Conservation (phyloP, 2,113 vertebrate genomes). For the Lota lota region DNA sequence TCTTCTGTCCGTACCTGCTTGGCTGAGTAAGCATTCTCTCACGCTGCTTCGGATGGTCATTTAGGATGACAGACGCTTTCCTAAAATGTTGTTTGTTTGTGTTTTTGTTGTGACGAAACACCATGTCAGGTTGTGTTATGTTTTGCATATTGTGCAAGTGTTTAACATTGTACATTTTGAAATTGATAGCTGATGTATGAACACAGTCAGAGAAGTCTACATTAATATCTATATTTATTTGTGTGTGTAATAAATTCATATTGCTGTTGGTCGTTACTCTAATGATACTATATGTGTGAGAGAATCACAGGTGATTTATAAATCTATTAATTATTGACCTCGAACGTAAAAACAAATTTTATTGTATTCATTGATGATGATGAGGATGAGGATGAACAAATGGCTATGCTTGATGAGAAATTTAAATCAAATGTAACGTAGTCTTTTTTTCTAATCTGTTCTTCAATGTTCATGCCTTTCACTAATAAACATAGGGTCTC, state of each 20-base stretch:
- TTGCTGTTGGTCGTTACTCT: background rate
- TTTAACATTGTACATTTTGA: background rate
- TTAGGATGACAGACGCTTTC: background rate
- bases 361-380: slow-evolving; percentile 32
- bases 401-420: slow-evolving; percentile 22
- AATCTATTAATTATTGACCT: slow-evolving; percentile 5
- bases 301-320: slow-evolving; percentile 5
- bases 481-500: slow-evolving; percentile 55
- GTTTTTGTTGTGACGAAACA: background rate
- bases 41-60: background rate
- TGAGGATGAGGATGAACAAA: slow-evolving; percentile 8
- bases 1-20: slow-evolving; percentile 31
- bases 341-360: slow-evolving; percentile 4
- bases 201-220: background rate
- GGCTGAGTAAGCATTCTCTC: no score
- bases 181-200: background rate
- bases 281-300: background rate
- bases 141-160: background rate
- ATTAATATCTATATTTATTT: background rate
- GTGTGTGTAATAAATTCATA: background rate
- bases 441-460: slow-evolving; percentile 29
- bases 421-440: slow-evolving; percentile 15
- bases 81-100: background rate
- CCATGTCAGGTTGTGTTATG: background rate
- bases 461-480: slow-evolving; percentile 50